A percentile compares a stretch with the other conserved stretches of the same genome.
Conservation (phyloP, 2,888 invertebrate genomes). For the Apoderus coryli region DNA sequence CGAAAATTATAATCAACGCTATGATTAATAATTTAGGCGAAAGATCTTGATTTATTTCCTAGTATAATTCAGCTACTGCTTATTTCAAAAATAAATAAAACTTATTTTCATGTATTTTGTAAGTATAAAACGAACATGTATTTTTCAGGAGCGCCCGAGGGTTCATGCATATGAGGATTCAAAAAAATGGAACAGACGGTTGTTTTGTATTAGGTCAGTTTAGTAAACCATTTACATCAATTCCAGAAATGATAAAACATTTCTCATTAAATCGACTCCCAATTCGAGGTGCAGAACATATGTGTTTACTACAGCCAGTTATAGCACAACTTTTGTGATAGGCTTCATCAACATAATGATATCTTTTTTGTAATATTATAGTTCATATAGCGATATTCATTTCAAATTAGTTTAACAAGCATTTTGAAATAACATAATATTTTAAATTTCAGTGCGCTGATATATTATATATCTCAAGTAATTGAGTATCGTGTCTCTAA, state of each 20-base stretch:
- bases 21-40: too few relatives aligned
- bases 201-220: slow-evolving; percentile 85
- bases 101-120: slow-evolving; percentile 7
- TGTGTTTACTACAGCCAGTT: slow-evolving; percentile 85
- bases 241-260: slow-evolving; percentile 90
- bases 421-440: too few relatives aligned
- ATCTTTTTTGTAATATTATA: too few relatives aligned
- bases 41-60: slow-evolving; percentile 7
- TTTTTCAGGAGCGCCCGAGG: slow-evolving; percentile 74
- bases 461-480: too few relatives aligned
- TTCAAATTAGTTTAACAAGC: too few relatives aligned
- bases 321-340: slow-evolving; percentile 64
- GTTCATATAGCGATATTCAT: too few relatives aligned
- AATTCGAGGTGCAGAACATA: slow-evolving; percentile 90
- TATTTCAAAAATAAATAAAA: slow-evolving; percentile 4
- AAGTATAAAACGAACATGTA: background rate
- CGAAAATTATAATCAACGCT: too few relatives aligned
- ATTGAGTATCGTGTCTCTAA: too few relatives aligned
- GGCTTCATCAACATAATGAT: too few relatives aligned
- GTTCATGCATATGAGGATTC: slow-evolving; percentile 95
- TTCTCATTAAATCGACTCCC: slow-evolving; percentile 88
- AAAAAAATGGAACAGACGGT: slow-evolving; percentile 55
- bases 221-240: slow-evolving; percentile 80
- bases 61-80: background rate
- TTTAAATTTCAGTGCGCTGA: too few relatives aligned